phyloP scores from a whole-genome alignment of 2,797 vertebrate genomes.

The Helostoma temminkii region DNA sequence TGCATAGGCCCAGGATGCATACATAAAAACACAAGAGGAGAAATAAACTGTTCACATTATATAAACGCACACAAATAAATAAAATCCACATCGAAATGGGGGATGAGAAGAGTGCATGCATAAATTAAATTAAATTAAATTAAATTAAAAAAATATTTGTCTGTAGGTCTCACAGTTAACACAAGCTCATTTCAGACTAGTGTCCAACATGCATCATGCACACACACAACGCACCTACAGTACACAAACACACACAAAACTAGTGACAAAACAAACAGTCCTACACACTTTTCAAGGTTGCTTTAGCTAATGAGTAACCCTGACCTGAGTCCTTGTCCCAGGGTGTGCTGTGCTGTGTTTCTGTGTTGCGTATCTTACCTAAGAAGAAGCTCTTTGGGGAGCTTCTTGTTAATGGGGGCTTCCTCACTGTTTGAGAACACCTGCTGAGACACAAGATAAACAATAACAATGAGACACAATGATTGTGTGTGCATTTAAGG shows the following conservation, averaged over 20 bases:
- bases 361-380: slow-evolving; percentile 84
- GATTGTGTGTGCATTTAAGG: slow-evolving; percentile 1
- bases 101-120: slow-evolving; percentile 9
- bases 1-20: slow-evolving; percentile 53
- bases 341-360: slow-evolving; percentile 28
- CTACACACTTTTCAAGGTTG: slow-evolving; percentile 39
- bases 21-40: slow-evolving; percentile 15
- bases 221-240: neutral
- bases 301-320: slow-evolving; percentile 56
- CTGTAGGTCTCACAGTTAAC: slow-evolving; percentile 65
- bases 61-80: neutral
- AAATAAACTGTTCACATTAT: slow-evolving; percentile 17
- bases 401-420: slow-evolving; percentile 97
- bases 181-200: slow-evolving; percentile 47
- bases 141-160: slow-evolving; percentile 64
- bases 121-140: slow-evolving; percentile 53
- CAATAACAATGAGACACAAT: slow-evolving; percentile 31
- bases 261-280: slow-evolving; percentile 13
- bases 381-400: slow-evolving; percentile 97
- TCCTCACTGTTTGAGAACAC: slow-evolving; percentile 97
- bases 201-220: slow-evolving; percentile 24
- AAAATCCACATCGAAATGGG: slow-evolving; percentile 16
- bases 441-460: slow-evolving; percentile 81
- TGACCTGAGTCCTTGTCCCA: slow-evolving; percentile 44
- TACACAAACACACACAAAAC: slow-evolving; percentile 3